These are phyloP conservation scores for Rattus rattus DNA, from an alignment of 2,113 vertebrate genomes.

Conservation along the genomic window DNA sequence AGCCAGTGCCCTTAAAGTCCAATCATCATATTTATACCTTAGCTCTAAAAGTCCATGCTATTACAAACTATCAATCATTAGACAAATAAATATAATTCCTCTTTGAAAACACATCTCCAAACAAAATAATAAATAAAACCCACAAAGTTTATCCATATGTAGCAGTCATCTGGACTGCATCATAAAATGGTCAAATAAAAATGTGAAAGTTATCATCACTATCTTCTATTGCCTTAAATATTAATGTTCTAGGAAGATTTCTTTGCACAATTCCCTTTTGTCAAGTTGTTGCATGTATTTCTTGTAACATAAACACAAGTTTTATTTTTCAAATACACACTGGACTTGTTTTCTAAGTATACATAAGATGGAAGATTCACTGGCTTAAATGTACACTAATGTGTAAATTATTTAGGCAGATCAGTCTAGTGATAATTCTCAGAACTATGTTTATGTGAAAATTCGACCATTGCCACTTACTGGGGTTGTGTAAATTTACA, in stretches of 20 bases:
- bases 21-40: not conserved
- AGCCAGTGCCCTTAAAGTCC: not conserved
- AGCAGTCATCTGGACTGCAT: not conserved
- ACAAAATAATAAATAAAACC: not conserved
- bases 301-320: constrained; percentile 14
- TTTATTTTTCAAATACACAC: constrained; percentile 29
- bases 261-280: not conserved
- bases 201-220: not conserved
- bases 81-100: not conserved
- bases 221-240: constrained; percentile 34
- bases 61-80: constrained; percentile 41
- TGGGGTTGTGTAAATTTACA: constrained; percentile 4
- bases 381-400: constrained; percentile 31
- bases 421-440: constrained; percentile 24
- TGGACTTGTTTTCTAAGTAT: constrained; percentile 20
- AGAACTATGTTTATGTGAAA: constrained; percentile 19
- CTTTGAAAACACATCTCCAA: not conserved
- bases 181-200: constrained; percentile 52
- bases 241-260: constrained; percentile 18
- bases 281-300: not conserved
- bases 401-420: constrained; percentile 19
- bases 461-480: not conserved
- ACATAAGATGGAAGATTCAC: not conserved
- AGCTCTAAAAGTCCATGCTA: not conserved
- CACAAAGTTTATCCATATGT: not conserved